phyloP scores from a whole-genome alignment of 2,113 vertebrate genomes.

The Centrocercus urophasianus region DNA sequence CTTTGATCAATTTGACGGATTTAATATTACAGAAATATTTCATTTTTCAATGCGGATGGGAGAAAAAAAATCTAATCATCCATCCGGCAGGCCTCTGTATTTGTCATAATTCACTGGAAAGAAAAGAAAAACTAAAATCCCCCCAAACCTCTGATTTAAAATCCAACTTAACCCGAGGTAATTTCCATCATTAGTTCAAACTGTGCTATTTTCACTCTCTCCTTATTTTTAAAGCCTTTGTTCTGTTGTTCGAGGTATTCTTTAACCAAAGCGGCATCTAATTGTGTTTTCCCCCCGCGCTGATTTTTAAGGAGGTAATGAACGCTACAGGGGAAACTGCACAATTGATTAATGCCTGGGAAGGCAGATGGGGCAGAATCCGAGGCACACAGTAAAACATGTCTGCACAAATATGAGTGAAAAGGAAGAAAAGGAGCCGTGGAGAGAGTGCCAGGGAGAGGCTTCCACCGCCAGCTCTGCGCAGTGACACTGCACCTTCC shows the following conservation, averaged over 20 bases:
- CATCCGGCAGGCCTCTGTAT: conserved; percentile 60
- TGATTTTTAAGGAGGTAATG: conserved; percentile 68
- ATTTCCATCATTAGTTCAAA: conserved; percentile 74
- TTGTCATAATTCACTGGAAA: conserved; percentile 67
- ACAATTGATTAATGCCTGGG: conserved; percentile 39
- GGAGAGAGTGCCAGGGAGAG: background rate
- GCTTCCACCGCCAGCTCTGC: background rate
- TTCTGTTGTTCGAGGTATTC: conserved; percentile 64
- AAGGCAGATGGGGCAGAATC: conserved; percentile 53
- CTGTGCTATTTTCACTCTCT: background rate
- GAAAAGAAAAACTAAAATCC: conserved; percentile 7
- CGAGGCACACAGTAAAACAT: background rate
- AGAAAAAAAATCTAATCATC: conserved; percentile 76
- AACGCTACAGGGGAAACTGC: conserved; percentile 45
- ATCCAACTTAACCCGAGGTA: conserved; percentile 60
- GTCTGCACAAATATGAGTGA: conserved; percentile 25
- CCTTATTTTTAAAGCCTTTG: conserved; percentile 55
- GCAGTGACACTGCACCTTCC: background rate
- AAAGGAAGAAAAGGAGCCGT: background rate
- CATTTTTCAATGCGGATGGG: conserved; percentile 71
- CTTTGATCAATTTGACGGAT: conserved; percentile 80
- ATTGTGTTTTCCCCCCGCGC: conserved; percentile 72
- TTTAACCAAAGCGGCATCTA: conserved; percentile 76
- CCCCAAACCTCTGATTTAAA: conserved; percentile 56
- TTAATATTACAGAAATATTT: conserved; percentile 85